Conservation (phyloP, 2,888 invertebrate species). For the Norana najaformis region DNA sequence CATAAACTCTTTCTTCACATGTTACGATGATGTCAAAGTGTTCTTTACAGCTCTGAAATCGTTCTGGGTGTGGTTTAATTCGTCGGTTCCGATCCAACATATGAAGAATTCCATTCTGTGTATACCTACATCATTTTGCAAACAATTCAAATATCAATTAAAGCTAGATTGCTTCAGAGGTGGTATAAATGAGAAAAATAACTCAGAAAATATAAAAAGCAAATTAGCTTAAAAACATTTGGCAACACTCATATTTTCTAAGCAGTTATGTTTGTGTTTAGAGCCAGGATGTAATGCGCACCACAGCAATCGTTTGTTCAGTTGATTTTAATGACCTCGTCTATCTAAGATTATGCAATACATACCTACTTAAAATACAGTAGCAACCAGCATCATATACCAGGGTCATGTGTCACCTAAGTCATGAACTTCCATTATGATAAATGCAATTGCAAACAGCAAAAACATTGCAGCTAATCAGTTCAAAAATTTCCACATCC, state of each 20-base stretch:
- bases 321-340: not conserved
- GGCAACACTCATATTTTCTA: not conserved
- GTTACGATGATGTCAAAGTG: slow-evolving; percentile 94
- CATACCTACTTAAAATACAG: too few relatives aligned
- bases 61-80: slow-evolving; percentile 90
- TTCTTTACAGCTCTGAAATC: slow-evolving; percentile 85
- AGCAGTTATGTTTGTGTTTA: not conserved
- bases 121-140: slow-evolving; percentile 69
- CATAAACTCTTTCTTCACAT: slow-evolving; percentile 97
- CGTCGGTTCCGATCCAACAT: slow-evolving; percentile 96
- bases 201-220: not conserved
- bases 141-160: not conserved
- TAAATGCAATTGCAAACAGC: not conserved
- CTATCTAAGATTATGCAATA: not conserved
- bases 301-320: not conserved
- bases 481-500: not conserved
- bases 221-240: not conserved
- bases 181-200: not conserved
- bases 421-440: not conserved
- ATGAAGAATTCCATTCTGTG: slow-evolving; percentile 94
- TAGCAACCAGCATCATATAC: too few relatives aligned
- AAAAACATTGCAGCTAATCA: not conserved
- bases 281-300: not conserved
- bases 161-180: not conserved
- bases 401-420: not conserved